These are phyloP conservation scores for Cotesia typhae DNA, from an alignment of 1,140 invertebrate species.

Conservation along the genomic window DNA sequence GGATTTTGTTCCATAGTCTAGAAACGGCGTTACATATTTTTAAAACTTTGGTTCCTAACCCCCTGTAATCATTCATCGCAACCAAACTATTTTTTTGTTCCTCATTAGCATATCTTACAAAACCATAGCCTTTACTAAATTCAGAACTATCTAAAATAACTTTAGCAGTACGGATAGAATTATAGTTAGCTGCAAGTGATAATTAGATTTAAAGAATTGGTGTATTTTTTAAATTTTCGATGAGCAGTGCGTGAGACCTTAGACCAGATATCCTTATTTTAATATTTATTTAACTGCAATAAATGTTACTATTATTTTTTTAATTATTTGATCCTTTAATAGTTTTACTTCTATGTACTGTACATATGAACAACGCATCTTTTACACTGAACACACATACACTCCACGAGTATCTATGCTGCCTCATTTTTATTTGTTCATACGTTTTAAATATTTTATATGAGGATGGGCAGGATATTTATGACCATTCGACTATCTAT, in stretches of 20 bases:
- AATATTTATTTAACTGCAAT: conserved; percentile 52
- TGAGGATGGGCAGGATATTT: conserved; percentile 39
- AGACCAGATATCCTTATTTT: conserved; percentile 55
- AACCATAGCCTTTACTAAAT: conserved; percentile 96
- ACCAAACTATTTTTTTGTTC: conserved; percentile 91
- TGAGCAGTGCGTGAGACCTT: conserved; percentile 50
- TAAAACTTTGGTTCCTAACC: conserved; percentile 83
- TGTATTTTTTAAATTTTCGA: not conserved
- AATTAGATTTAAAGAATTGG: not conserved
- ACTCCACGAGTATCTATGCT: conserved; percentile 58
- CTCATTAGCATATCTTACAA: conserved; percentile 93
- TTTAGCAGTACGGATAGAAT: conserved; percentile 94
- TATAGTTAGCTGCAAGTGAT: conserved; percentile 88
- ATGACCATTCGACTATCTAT: conserved; percentile 38
- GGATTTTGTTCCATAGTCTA: conserved; percentile 71
- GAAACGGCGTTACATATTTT: conserved; percentile 92
- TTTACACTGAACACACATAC: conserved; percentile 66
- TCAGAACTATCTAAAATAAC: conserved; percentile 89
- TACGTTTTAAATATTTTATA: not conserved
- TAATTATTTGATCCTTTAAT: conserved; percentile 46
- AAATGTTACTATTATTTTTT: conserved; percentile 50
- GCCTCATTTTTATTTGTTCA: conserved; percentile 52
- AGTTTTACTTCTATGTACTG: conserved; percentile 53
- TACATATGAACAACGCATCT: conserved; percentile 67
- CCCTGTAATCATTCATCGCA: conserved; percentile 90